Evolutionary conservation across 2,113 vertebrate genomes (phyloP).

Genomic region (Platichthys stellatus): DNA sequence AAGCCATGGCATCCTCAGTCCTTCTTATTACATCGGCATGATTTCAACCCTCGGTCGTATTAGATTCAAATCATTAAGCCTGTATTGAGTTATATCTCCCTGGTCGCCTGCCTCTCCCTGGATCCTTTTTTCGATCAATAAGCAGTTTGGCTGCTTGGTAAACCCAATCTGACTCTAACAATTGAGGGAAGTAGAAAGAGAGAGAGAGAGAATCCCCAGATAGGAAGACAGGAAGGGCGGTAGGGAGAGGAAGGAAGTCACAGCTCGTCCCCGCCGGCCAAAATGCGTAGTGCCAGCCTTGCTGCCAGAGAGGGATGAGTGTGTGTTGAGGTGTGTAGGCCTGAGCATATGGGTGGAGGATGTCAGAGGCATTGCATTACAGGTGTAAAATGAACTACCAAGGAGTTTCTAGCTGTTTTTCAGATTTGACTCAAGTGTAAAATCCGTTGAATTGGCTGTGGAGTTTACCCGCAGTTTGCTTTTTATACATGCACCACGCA

Average conservation of each 20-base stretch:
- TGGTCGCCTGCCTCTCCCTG: neutral
- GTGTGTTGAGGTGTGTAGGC: neutral
- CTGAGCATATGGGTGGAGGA: neutral
- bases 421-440: neutral
- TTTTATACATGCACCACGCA: no score
- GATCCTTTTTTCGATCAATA: constrained; percentile 34
- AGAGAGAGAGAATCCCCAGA: constrained; percentile 5
- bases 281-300: constrained; percentile 14
- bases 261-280: constrained; percentile 13
- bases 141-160: constrained; percentile 28
- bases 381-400: neutral
- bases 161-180: constrained; percentile 37
- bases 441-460: no score
- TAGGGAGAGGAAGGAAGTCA: constrained; percentile 50
- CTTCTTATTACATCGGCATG: constrained; percentile 3
- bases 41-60: neutral
- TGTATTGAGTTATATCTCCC: constrained; percentile 14
- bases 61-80: constrained; percentile 18
- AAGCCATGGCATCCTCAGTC: neutral
- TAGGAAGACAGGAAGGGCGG: constrained; percentile 30
- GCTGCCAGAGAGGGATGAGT: constrained; percentile 3
- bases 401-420: neutral
- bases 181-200: neutral
- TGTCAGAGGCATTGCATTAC: neutral
- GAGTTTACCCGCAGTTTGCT: no score